phyloP scores from a whole-genome alignment of 92 coral and sea anemone genomes.

The Desmophyllum pertusum region DNA sequence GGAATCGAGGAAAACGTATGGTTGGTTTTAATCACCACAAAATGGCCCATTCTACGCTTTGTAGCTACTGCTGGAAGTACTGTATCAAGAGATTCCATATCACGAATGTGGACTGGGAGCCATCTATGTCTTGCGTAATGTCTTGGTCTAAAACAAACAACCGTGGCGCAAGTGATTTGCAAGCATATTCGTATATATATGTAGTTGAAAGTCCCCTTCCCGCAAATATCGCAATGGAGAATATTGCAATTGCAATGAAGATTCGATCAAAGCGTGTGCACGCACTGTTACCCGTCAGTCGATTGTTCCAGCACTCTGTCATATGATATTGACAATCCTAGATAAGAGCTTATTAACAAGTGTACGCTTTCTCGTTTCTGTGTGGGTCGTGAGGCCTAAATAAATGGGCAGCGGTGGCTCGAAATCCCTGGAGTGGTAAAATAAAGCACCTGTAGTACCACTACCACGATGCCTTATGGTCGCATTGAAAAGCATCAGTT shows the following conservation, averaged over 20 bases:
- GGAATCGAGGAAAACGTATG: constrained; percentile 52
- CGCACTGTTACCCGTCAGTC: constrained; percentile 69
- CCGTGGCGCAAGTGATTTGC: constrained; percentile 54
- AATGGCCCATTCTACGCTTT: constrained; percentile 58
- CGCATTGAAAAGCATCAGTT: constrained; percentile 59
- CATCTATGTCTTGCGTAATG: constrained; percentile 66
- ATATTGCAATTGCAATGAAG: constrained; percentile 57
- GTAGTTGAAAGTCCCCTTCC: constrained; percentile 38
- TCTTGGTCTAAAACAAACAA: constrained; percentile 57
- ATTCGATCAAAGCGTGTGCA: constrained; percentile 44
- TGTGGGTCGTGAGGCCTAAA: constrained; percentile 59
- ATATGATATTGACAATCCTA: constrained; percentile 71
- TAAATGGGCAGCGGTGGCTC: constrained; percentile 73
- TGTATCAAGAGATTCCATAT: constrained; percentile 58
- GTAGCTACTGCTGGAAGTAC: constrained; percentile 42
- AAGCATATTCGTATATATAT: constrained; percentile 34
- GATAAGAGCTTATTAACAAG: constrained; percentile 59
- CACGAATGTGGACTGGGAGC: constrained; percentile 67
- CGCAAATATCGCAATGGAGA: no score
- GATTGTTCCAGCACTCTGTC: constrained; percentile 66
- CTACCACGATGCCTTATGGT: constrained; percentile 46
- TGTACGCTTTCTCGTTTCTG: constrained; percentile 62
- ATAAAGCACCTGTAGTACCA: constrained; percentile 19
- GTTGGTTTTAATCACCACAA: constrained; percentile 52
- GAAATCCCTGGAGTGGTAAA: constrained; percentile 51